Base-by-base conservation (phyloP, 2,113 vertebrate genomes). In the Cacatua alba region DNA sequence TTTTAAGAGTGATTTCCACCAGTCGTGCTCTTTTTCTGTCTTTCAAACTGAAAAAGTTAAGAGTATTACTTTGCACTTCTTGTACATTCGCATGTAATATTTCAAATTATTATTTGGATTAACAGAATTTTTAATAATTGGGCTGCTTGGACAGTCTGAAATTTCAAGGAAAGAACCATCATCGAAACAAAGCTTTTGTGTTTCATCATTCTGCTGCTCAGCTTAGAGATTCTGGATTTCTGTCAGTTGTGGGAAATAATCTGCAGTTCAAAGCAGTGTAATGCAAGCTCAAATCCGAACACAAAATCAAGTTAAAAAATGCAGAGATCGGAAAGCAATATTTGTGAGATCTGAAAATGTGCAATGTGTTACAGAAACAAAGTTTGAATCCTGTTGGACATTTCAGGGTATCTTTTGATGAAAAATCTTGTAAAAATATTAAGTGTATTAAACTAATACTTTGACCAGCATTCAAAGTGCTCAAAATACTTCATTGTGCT, bases 21-120 rank as follows among this genome's bases (percentile, higher is more conserved):
- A 8, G 11, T 65, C 7, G 2, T 29, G 39, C 44, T 57, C 9
- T 17, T 29, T 44, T 55, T 69, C 26, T 23, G 72, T 48, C 25
- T 76, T 92, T 76, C 31, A 35, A n/a, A 28, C 37, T 29, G 57
- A 31, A 59, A 21, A 86, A 57, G 6, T 52, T 70, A 55, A 51
- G 9, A 65, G 17, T 79, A 53, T 80, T 83, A 12, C 4, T 93
- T 82, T 60, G 25, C 13, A 6, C 3, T 63, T 31, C 17, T 57
- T 26, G 5, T 81, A 21, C 4, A 10, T 26, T 70, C 0, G 0
- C 16, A 4, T 85, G n/a, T 33, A 64, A 12, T 85, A 44, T 39
- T 72, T 16, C 11, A 49, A 17, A 49, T 55, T 65, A 23, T 41
- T 69, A n/a, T 72, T 85, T 3, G 3, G 53, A 83, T 14, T 67